These are phyloP conservation scores for Neuroterus valhalla DNA, from an alignment of 1,140 invertebrate genomes.

Conservation along the genomic window DNA sequence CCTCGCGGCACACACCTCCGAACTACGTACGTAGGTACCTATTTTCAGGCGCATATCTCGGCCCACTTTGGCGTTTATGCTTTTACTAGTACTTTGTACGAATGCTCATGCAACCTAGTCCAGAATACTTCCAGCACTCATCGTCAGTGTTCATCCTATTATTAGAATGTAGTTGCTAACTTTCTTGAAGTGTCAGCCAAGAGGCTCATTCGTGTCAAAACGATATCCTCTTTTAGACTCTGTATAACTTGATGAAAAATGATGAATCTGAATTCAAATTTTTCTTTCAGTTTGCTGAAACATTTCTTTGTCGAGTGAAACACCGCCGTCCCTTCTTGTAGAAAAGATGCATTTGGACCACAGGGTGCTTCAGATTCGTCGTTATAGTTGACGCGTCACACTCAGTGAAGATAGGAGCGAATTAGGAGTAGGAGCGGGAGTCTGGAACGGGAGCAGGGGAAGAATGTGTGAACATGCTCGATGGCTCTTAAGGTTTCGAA, in stretches of 20 bases:
- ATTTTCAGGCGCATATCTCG: too few species aligned
- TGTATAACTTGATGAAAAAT: background rate
- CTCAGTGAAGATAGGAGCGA: slow-evolving; percentile 30
- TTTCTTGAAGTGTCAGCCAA: slow-evolving; percentile 12
- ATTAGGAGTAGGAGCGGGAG: slow-evolving; percentile 5
- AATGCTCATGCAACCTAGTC: slow-evolving; percentile 9
- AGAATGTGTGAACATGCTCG: slow-evolving; percentile 24
- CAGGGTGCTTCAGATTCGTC: background rate
- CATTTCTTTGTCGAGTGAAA: background rate
- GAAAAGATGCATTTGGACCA: slow-evolving; percentile 7
- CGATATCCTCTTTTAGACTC: background rate
- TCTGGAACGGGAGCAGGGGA: slow-evolving; percentile 7
- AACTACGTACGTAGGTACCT: slow-evolving; percentile 38
- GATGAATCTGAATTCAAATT: background rate
- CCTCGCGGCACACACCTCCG: slow-evolving; percentile 45
- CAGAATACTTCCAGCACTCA: slow-evolving; percentile 22
- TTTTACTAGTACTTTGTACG: background rate
- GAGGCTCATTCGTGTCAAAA: slow-evolving; percentile 13
- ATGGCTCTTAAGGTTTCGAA: slow-evolving; percentile 31
- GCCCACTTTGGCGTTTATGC: too few species aligned
- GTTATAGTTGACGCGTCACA: slow-evolving; percentile 12
- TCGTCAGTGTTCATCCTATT: slow-evolving; percentile 15
- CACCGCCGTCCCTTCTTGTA: background rate
- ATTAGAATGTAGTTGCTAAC: slow-evolving; percentile 16
- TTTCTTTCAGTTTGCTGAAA: background rate